A percentile compares a stretch with the other conserved stretches of the same genome.
These are phyloP conservation scores for Alviniconcha marisindica DNA, from an alignment of 1,140 invertebrate genomes.

Conservation along the genomic window DNA sequence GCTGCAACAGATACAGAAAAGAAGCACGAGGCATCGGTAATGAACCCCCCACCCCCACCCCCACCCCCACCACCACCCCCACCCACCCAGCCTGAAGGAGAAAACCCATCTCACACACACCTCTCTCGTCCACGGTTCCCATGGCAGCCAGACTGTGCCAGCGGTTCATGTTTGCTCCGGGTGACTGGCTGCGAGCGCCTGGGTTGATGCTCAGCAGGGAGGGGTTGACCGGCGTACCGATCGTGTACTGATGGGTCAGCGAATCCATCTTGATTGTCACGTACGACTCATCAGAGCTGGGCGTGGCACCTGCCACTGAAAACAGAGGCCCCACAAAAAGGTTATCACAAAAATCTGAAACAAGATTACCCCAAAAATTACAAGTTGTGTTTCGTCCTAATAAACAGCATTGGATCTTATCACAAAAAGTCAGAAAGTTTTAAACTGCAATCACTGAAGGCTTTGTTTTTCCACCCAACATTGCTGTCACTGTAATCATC, in stretches of 20 bases:
- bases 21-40: neutral
- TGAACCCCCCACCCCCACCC: neutral
- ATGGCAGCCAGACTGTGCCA: slow-evolving; percentile 54
- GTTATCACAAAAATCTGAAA: no score
- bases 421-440: no score
- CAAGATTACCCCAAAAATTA: no score
- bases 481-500: no score
- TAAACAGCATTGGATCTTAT: no score
- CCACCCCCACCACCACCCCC: neutral
- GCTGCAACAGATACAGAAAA: no score
- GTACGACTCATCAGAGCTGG: slow-evolving; percentile 63
- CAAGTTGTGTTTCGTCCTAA: no score
- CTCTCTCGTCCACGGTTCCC: slow-evolving; percentile 59
- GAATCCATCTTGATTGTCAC: slow-evolving; percentile 72
- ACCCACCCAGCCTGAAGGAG: neutral
- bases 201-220: slow-evolving; percentile 25
- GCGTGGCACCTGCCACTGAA: slow-evolving; percentile 32
- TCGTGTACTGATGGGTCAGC: slow-evolving; percentile 68
- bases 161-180: slow-evolving; percentile 1
- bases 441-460: no score
- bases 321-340: no score
- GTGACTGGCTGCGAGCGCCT: neutral
- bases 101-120: slow-evolving; percentile 33
- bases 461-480: no score
- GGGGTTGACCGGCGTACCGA: slow-evolving; percentile 71